Percentiles rank a stretch among this genome's conserved stretches.
Conservation (phyloP, 2,797 vertebrate genomes). For the Meriones psammophilus region DNA sequence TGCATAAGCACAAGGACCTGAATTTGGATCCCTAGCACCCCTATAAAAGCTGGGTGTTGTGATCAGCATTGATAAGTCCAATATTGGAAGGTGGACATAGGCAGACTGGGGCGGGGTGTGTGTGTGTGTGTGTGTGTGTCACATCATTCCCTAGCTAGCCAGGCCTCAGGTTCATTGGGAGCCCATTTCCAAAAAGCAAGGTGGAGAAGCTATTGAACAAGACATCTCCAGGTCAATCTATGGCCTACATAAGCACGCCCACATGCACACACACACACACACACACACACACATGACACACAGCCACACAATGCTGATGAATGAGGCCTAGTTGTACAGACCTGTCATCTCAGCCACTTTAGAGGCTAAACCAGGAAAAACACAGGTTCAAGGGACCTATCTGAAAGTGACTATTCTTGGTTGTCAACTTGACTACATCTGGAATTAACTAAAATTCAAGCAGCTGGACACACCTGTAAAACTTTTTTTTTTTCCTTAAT, state of each 20-base stretch:
- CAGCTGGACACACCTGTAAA: neutral
- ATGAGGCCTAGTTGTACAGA: neutral
- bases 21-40: neutral
- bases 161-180: neutral
- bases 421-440: neutral
- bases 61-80: neutral
- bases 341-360: neutral
- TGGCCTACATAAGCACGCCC: no score
- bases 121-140: neutral
- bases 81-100: neutral
- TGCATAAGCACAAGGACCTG: neutral
- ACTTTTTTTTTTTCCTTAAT: neutral
- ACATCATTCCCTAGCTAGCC: neutral
- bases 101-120: neutral
- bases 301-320: neutral
- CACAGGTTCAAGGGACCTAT: neutral
- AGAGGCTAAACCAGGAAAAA: neutral
- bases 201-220: neutral
- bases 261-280: neutral
- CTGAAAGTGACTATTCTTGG: neutral
- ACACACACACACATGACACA: neutral
- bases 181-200: neutral
- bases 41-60: neutral
- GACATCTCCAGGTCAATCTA: neutral
- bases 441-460: neutral